A percentile compares a stretch with the other conserved stretches of the same genome.
Evolutionary conservation across 2,888 invertebrate species (phyloP).

Genomic region (Fragum whitleyi): DNA sequence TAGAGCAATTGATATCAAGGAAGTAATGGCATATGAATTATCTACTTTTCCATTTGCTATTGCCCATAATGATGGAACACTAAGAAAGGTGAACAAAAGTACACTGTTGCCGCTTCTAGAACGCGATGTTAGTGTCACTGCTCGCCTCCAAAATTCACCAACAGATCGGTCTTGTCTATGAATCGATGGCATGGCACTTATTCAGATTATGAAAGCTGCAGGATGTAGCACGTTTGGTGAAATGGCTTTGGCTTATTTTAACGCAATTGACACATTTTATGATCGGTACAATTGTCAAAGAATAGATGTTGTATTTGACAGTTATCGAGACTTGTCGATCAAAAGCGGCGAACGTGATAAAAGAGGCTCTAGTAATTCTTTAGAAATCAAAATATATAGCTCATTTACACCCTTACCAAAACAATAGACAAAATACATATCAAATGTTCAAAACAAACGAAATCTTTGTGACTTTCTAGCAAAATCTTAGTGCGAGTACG

Average conservation of each 20-base stretch:
- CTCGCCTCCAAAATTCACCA: neutral
- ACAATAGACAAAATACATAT: conserved; percentile 42
- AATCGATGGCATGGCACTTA: neutral
- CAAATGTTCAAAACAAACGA: neutral
- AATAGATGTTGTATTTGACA: conserved; percentile 13
- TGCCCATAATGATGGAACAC: neutral
- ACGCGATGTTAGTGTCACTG: conserved; percentile 11
- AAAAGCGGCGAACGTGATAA: neutral
- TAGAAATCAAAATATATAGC: no score
- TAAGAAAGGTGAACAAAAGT: neutral
- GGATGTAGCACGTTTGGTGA: neutral
- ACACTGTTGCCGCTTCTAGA: conserved; percentile 17
- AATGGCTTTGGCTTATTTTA: conserved; percentile 21
- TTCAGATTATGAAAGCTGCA: neutral
- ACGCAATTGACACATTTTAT: no score
- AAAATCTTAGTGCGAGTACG: no score
- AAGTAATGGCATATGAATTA: neutral
- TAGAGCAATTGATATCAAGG: neutral
- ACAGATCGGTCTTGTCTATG: neutral
- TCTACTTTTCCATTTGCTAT: neutral
- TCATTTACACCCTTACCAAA: conserved; percentile 41
- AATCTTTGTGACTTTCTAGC: no score
- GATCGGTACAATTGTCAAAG: neutral
- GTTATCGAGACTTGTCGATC: neutral
- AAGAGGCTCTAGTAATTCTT: neutral